Base-by-base conservation (phyloP, 2,113 vertebrate genomes). In the Lonchura striata region DNA sequence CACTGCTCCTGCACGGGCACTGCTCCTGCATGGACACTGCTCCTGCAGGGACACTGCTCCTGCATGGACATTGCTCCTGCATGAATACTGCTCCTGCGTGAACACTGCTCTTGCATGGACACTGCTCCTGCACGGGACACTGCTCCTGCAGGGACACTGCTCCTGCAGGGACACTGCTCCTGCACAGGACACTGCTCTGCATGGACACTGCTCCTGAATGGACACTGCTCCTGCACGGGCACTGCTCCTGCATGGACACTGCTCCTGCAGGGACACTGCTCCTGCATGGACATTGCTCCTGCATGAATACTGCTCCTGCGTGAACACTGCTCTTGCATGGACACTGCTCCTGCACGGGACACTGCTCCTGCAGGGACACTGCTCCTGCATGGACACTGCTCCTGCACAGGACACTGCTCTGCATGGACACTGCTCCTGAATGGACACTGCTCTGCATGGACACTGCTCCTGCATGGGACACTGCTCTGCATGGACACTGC, bases 371-470 rank as follows among this genome's bases (percentile, higher is more conserved):
- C n/a, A n/a, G n/a, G n/a, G n/a, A 90, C 72, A 11, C 30, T 37
- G 10, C 17, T 56, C 11, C 81, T 89, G 56, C 49, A 91, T 61
- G n/a, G 24, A 10, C 0, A 0, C 13, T 52, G 33, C 3, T n/a
- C n/a, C n/a, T n/a, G n/a, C n/a, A n/a, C n/a, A n/a, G n/a, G n/a
- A n/a, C n/a, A n/a, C n/a, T n/a, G n/a, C n/a, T n/a, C n/a, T n/a
- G n/a, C n/a, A n/a, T n/a, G n/a, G n/a, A 90, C 72, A 11, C 30
- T 37, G 10, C 17, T 56, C 11, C 81, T 89, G 56, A 46, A 91
- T 61, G n/a, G 24, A 10, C 0, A 0, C 13, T 52, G 33, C 3
- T n/a, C n/a, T n/a, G n/a, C n/a, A n/a, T n/a, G n/a, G n/a, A 90
- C 72, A 11, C 30, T 37, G 10, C 17, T 56, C 11, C 81, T 89